Evolutionary conservation across 2,888 invertebrate genomes (phyloP).

Genomic region (Harpalus rubripes): DNA sequence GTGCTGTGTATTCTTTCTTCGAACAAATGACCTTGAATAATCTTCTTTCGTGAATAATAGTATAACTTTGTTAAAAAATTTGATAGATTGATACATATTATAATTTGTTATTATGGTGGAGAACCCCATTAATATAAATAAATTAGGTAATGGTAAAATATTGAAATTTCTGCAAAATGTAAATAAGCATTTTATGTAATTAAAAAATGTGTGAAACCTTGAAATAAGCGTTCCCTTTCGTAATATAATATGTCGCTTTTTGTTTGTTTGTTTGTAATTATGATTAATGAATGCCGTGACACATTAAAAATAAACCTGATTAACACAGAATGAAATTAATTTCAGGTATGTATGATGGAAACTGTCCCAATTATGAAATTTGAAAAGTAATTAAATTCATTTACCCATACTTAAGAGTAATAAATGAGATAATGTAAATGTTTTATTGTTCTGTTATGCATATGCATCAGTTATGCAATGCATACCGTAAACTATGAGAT

Average conservation of each 20-base stretch:
- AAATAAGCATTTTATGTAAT: no score
- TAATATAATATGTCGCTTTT: constrained; percentile 44
- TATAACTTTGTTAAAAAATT: no score
- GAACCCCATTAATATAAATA: no score
- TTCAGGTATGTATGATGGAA: constrained; percentile 22
- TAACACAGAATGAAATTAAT: constrained; percentile 10
- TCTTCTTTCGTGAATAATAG: no score
- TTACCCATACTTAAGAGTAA: not conserved
- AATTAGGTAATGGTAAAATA: no score
- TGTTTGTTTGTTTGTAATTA: constrained; percentile 48
- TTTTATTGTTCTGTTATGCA: constrained; percentile 19
- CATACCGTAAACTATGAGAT: not conserved
- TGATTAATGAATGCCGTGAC: constrained; percentile 10
- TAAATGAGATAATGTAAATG: constrained; percentile 6
- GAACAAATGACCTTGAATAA: no score
- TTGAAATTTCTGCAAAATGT: no score
- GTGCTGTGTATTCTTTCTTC: no score
- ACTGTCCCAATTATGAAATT: constrained; percentile 25
- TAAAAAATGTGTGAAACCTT: constrained; percentile 39
- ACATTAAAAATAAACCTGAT: constrained; percentile 30
- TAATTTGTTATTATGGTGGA: no score
- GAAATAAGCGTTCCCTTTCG: constrained; percentile 28
- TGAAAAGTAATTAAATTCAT: constrained; percentile 14
- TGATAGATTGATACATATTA: no score
- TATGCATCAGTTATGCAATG: constrained; percentile 7